These are phyloP conservation scores for Tetragnatha versicolor DNA, from an alignment of 1,140 invertebrate genomes.

Conservation along the genomic window DNA sequence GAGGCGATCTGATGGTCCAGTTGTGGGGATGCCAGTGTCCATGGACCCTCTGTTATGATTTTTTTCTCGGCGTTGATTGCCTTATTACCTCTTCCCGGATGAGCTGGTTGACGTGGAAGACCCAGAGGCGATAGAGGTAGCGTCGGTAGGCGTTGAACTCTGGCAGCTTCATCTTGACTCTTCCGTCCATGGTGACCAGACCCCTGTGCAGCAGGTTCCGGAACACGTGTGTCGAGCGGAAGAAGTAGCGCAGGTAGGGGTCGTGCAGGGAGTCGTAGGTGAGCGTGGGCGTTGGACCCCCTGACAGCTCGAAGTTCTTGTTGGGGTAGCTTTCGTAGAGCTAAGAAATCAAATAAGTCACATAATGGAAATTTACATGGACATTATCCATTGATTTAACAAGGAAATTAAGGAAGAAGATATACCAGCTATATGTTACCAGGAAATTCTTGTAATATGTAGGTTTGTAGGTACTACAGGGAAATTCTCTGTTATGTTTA, in stretches of 20 bases:
- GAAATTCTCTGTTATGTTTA: too few species aligned
- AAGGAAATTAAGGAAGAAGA: too few species aligned
- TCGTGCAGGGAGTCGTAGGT: constrained; percentile 40
- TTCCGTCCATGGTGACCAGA: constrained; percentile 4
- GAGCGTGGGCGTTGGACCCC: not conserved
- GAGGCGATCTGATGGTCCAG: too few species aligned
- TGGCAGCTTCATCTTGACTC: not conserved
- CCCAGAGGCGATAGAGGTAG: constrained; percentile 21
- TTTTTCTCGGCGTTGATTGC: too few species aligned
- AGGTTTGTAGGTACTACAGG: too few species aligned
- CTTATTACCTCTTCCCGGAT: not conserved
- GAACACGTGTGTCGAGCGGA: not conserved
- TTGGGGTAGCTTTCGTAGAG: not conserved
- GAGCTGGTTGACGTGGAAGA: not conserved
- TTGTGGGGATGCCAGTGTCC: too few species aligned
- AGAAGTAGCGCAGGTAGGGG: constrained; percentile 35
- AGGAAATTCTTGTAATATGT: too few species aligned
- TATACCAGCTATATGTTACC: too few species aligned
- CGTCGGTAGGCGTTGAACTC: constrained; percentile 14
- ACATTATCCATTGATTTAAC: too few species aligned
- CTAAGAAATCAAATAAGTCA: not conserved
- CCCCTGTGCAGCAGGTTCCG: not conserved
- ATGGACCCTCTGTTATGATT: too few species aligned
- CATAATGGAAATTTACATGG: too few species aligned
- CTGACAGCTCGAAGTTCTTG: not conserved